Percentiles rank a stretch among this genome's conserved stretches.
Evolutionary conservation across 2,888 invertebrate species (phyloP).

Genomic region (Cyclophora punctaria): DNA sequence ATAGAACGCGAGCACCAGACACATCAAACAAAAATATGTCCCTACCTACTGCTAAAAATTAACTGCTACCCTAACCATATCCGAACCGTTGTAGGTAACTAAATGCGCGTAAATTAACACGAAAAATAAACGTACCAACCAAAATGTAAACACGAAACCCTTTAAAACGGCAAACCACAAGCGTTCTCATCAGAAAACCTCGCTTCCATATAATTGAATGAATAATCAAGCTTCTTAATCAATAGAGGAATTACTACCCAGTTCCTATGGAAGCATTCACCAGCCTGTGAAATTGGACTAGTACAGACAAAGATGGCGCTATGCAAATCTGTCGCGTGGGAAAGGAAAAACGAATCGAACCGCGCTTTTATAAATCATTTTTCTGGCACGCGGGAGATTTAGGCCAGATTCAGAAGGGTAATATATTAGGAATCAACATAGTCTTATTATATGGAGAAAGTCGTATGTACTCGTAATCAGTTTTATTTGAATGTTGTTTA

Average conservation of each 20-base stretch:
- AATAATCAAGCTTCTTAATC: constrained; percentile 73
- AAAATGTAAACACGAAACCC: constrained; percentile 22
- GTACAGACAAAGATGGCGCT: constrained; percentile 41
- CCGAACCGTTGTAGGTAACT: background rate
- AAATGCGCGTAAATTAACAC: background rate
- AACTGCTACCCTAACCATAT: too few species aligned
- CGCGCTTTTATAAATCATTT: constrained; percentile 71
- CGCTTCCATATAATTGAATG: constrained; percentile 67
- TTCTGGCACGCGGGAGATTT: constrained; percentile 56
- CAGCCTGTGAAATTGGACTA: constrained; percentile 72
- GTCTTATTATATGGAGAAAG: too few species aligned
- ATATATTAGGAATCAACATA: constrained; percentile 19
- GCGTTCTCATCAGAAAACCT: constrained; percentile 53
- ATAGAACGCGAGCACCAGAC: too few species aligned
- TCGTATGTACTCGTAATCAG: too few species aligned
- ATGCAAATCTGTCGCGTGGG: constrained; percentile 18
- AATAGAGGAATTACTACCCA: constrained; percentile 62
- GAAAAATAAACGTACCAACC: constrained; percentile 13
- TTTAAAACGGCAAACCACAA: constrained; percentile 38
- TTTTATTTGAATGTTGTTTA: too few species aligned
- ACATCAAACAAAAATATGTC: too few species aligned
- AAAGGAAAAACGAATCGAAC: constrained; percentile 35
- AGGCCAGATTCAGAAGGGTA: constrained; percentile 38
- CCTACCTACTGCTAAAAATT: too few species aligned
- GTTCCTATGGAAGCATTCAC: constrained; percentile 58